Evolutionary conservation across 2,888 invertebrate genomes (phyloP), one percentile per base, ranked within the genome.

Genomic region (Steinernema carpocapsae): DNA sequence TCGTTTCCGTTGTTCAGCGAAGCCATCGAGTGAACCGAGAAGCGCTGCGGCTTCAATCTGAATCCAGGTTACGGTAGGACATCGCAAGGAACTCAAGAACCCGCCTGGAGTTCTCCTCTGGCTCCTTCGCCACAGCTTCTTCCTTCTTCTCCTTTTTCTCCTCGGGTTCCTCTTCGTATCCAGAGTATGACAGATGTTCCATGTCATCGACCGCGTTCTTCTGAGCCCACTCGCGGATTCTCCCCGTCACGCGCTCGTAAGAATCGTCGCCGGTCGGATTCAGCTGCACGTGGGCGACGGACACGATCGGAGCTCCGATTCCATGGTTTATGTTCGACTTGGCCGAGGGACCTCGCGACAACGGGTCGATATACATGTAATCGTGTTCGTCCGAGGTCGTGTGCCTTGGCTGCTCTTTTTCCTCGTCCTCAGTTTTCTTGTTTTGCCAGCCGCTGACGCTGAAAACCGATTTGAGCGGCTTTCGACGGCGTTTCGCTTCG

Each of bases 341-440:
- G 22, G 83, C 78, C 17, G 85, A 85, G 7, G 86, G 82, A n/a
- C 82, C 85, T 7, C 86, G 81, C 1, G 85, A 85, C 6, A 83
- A 48, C 1, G 84, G 82, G 70, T 86, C 86, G 48, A 86, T 86
- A 77, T 86, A 86, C 85, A 72, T 59, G 72, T 77, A 77, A 7
- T 77, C 74, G 46, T 72, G 71, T 14, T 80, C 75, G 42, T 26
- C 19, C 19, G 75, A 70, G 19, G 48, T 24, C 19, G 72, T 72
- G 46, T 80, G 80, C 71, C 74, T 71, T 26, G 80, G 80, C 70
- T 81, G 76, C 43, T 73, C 73, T 42, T 56, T 72, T 19, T 76
- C 74, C 37, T 82, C 80, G 4, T 64, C 64, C 14, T 72, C 77
- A 4, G 71, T 64, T 46, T 76, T 71, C 51, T 76, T 76, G 37